Base-by-base conservation (phyloP, 2,797 vertebrate genomes). In the Ciconia nigra region DNA sequence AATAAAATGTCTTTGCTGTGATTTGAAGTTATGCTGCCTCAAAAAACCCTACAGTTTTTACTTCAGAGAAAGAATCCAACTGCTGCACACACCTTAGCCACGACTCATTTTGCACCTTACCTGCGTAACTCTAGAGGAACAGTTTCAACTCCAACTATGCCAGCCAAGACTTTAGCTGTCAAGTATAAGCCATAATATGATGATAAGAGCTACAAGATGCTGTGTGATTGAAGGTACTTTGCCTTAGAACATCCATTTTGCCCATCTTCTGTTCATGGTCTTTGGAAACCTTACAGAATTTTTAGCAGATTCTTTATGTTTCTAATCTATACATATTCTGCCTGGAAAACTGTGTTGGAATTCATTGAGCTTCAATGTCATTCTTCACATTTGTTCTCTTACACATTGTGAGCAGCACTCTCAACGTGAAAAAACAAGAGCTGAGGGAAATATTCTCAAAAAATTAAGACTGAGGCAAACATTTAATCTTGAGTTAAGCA, bases 1-100 rank as follows among this genome's bases (percentile, higher is more conserved):
- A 94, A 95, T 79, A 93, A 94, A 96, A 91, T 37, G 79, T 33
- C 79, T 91, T 95, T 73, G 28, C 83, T 79, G 70, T 63, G 81
- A 67, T 92, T 85, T 89, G 76, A 83, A 92, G 57, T 76, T 63
- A n/a, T n/a, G 37, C 66, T 84, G 81, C 66, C 88, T 93, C 82
- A 90, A 55, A 88, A 92, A 86, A 2, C 24, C 47, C 42, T 52
- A 41, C 55, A 54, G 46, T 39, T 91, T 89, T 78, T 63, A 42
- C 54, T 84, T 80, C n/a, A 79, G 25, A 89, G 91, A 54, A 83
- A 59, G 76, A 72, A 70, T 55, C n/a, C 52, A 62, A 35, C 39
- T 82, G 33, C 61, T 81, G 33, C 35, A 69, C 8, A 31, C 15
- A 74, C 44, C 37, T 93, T 35, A 61, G 33, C 29, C 25, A 13